Base-by-base conservation (phyloP, 2,888 invertebrate species). In the Lycia hirtaria region DNA sequence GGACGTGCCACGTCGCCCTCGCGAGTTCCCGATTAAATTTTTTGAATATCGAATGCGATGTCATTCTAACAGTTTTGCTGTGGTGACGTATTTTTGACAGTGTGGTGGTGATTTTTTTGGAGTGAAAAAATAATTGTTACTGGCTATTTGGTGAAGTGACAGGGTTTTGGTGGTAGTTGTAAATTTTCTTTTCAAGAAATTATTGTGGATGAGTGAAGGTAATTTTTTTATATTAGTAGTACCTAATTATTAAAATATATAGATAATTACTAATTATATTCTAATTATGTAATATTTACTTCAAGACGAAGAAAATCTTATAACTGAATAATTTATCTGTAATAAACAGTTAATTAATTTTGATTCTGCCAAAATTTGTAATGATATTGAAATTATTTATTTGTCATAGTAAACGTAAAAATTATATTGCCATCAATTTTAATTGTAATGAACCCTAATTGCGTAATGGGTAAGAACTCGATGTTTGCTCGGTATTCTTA, bases 11-110 rank as follows among this genome's bases (percentile, higher is more conserved):
- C 50, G 43, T 17, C 55, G 24, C n/a, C n/a, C n/a, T 43, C 43
- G 47, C 44, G 61, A 49, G 38, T 58, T 51, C 44, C 30, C 65
- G 64, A 52, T 56, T 56, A 2, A 17, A 53, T 54, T 68, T 64
- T 70, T 61, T 56, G 60, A 68, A 68, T 64, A 62, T 20, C 57
- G 68, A 64, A 65, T 62, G 59, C 56, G 62, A 55, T 60, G 66
- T 61, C 60, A 50, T 55, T 60, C 65, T 30, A 37, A 43, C 41
- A 22, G 50, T n/a, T 28, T 14, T 1, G 24, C 41, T 32, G 19
- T 15, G 12, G 51, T 57, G 56, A 57, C 40, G 45, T 47, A 45
- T 49, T 51, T 50, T 43, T 26, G 0, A 59, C 57, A 49, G 30
- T 7, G n/a, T 20, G 12, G 28, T 30, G 22, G 60, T 63, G 55